A percentile compares a stretch with the other conserved stretches of the same genome.
These are phyloP conservation scores for Anthopleura xanthogrammica DNA, from an alignment of 92 coral and sea anemone species.

Conservation along the genomic window DNA sequence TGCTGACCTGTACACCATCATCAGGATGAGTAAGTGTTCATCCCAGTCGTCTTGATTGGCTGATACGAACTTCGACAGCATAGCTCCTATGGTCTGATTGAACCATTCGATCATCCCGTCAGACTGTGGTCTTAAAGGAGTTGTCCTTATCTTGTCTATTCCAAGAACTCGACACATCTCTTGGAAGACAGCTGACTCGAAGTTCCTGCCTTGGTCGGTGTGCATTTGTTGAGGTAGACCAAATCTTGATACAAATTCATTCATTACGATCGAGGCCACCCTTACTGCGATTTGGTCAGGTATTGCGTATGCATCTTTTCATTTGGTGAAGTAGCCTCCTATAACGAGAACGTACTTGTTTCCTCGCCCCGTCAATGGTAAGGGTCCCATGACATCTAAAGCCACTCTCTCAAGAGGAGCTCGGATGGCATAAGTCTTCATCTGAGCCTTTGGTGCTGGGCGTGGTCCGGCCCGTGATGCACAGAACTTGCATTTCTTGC, in stretches of 20 bases:
- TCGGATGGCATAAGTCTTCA: neutral
- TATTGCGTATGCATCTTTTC: constrained; percentile 6
- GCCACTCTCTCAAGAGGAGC: neutral
- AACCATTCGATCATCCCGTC: constrained; percentile 40
- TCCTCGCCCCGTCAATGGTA: neutral
- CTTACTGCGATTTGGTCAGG: too few species aligned
- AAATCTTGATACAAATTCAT: too few species aligned
- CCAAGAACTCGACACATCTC: too few species aligned
- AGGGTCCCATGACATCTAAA: neutral
- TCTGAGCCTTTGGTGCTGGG: neutral
- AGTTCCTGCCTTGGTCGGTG: too few species aligned
- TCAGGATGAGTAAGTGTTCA: constrained; percentile 10
- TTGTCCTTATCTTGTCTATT: neutral
- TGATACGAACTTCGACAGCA: constrained; percentile 30
- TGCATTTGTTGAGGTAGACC: too few species aligned
- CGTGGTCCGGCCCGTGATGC: neutral
- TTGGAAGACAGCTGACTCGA: too few species aligned
- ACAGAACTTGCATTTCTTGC: constrained; percentile 20
- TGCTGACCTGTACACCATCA: constrained; percentile 39
- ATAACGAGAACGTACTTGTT: constrained; percentile 8
- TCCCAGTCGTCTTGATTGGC: constrained; percentile 36
- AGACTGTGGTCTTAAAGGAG: constrained; percentile 24
- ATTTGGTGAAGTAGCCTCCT: constrained; percentile 6
- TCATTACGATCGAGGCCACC: too few species aligned
- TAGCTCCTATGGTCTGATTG: constrained; percentile 25